Evolutionary conservation across 2,113 vertebrate genomes (phyloP).

Genomic region (Epinephelus moara): DNA sequence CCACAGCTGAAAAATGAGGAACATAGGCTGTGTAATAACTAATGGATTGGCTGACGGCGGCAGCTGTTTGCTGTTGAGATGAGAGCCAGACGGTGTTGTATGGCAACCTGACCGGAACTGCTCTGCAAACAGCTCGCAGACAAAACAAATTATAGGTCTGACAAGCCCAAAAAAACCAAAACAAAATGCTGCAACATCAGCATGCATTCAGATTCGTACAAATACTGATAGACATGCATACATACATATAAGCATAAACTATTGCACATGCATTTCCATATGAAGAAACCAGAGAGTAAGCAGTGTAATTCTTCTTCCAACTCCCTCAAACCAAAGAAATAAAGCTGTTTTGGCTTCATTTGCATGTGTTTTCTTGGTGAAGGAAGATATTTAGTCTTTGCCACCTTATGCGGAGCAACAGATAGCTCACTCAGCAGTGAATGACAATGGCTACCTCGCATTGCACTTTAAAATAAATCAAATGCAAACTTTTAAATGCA

Average conservation of each 20-base stretch:
- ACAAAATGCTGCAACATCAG: background rate
- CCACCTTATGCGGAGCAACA: background rate
- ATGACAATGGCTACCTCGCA: background rate
- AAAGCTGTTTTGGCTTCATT: background rate
- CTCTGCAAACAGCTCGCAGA: constrained; percentile 41
- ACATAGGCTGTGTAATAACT: constrained; percentile 14
- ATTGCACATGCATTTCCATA: background rate
- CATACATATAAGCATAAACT: background rate
- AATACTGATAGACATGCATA: background rate
- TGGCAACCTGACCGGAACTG: constrained; percentile 38
- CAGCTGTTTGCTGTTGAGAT: constrained; percentile 60
- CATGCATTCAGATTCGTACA: background rate
- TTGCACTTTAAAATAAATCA: background rate
- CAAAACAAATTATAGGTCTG: constrained; percentile 48
- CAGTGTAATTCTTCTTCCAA: background rate
- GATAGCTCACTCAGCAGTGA: constrained; percentile 10
- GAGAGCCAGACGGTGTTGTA: constrained; percentile 50
- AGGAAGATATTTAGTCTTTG: background rate
- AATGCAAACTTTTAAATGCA: background rate
- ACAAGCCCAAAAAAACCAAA: background rate
- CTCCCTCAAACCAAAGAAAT: background rate
- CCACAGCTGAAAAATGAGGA: constrained; percentile 10
- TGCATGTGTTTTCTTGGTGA: background rate
- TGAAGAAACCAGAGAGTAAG: background rate
- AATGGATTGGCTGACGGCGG: constrained; percentile 46